Conservation (phyloP, 2,797 vertebrate species). For the Percopsis omiscomaycus region DNA sequence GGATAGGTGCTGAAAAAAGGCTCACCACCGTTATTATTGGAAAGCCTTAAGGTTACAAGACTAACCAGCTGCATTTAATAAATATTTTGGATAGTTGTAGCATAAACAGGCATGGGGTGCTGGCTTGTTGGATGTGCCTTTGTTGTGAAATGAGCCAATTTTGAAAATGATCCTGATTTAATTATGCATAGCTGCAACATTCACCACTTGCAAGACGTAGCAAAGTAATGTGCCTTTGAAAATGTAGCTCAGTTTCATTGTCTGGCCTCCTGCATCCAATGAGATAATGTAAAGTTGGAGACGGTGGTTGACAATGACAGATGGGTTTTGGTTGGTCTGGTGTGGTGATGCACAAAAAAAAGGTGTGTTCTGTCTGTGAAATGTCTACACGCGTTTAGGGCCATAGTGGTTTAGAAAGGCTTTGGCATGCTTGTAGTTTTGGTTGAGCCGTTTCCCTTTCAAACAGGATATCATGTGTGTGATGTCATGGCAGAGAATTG, state of each 20-base stretch:
- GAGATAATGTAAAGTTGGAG: conserved; percentile 73
- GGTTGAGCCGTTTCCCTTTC: conserved; percentile 40
- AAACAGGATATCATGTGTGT: conserved; percentile 46
- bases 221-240: conserved; percentile 31
- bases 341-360: conserved; percentile 46
- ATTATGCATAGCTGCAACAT: conserved; percentile 44
- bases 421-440: conserved; percentile 42
- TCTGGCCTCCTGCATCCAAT: conserved; percentile 52
- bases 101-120: conserved; percentile 44
- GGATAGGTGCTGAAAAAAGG: conserved; percentile 40
- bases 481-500: conserved; percentile 63
- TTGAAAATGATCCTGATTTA: conserved; percentile 27
- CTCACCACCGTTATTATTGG: conserved; percentile 37
- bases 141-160: conserved; percentile 35
- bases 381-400: conserved; percentile 33
- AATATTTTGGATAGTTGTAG: conserved; percentile 39
- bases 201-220: conserved; percentile 50
- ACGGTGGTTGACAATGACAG: conserved; percentile 62
- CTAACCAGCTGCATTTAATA: conserved; percentile 51
- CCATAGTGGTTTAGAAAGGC: conserved; percentile 22
- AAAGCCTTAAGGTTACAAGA: conserved; percentile 41
- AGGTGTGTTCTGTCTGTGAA: conserved; percentile 48
- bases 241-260: conserved; percentile 40
- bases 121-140: conserved; percentile 50
- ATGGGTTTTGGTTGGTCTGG: conserved; percentile 55